A percentile compares a stretch with the other conserved stretches of the same genome.
Evolutionary conservation across 2,797 vertebrate species (phyloP).

Genomic region (Balearica regulorum): DNA sequence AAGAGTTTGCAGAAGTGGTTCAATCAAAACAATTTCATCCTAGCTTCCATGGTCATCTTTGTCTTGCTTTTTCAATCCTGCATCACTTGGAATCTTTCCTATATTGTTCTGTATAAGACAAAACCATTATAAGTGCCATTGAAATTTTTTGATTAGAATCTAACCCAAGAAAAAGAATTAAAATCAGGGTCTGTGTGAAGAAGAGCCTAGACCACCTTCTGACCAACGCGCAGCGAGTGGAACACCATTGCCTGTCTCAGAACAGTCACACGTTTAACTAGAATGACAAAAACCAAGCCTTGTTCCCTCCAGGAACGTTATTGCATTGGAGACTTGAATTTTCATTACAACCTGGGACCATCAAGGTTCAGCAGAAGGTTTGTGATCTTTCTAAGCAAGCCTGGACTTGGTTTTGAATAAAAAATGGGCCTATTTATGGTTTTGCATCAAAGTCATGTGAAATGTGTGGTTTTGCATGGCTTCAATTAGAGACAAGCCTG

Average conservation of each 20-base stretch:
- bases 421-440: slow-evolving; percentile 45
- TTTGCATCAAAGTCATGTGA: slow-evolving; percentile 62
- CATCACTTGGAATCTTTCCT: neutral
- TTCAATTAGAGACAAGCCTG: slow-evolving; percentile 56
- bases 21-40: neutral
- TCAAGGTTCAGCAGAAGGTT: slow-evolving; percentile 34
- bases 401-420: slow-evolving; percentile 40
- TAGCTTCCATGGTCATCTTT: neutral
- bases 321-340: neutral
- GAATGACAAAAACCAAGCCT: neutral
- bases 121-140: neutral
- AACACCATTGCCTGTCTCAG: neutral
- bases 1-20: neutral
- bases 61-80: neutral
- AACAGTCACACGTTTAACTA: neutral
- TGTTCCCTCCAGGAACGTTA: neutral
- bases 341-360: neutral
- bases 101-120: neutral
- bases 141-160: neutral
- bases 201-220: neutral
- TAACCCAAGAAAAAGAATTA: neutral
- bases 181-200: neutral
- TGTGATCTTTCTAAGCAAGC: slow-evolving; percentile 38
- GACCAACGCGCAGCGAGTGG: neutral
- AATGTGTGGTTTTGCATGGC: slow-evolving; percentile 56